Percentiles rank a stretch among this genome's conserved stretches.
These are phyloP conservation scores for Chymomyza costata DNA, from an alignment of 1,140 invertebrate species.

Conservation along the genomic window DNA sequence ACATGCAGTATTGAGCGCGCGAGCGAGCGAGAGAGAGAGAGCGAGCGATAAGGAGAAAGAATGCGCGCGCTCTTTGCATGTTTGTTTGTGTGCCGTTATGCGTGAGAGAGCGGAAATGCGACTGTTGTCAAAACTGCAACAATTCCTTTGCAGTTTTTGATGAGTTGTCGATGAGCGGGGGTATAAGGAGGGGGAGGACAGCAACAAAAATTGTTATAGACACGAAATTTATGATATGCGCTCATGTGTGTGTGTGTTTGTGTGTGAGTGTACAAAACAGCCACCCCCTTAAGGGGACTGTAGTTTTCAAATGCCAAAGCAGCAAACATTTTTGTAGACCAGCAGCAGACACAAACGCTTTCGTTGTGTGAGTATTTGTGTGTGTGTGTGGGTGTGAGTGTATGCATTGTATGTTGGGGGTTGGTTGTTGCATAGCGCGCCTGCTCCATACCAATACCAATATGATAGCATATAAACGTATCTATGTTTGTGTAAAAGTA, in stretches of 20 bases:
- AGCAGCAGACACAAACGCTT: slow-evolving; percentile 10
- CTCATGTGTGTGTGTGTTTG: slow-evolving; percentile 13
- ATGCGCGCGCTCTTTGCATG: neutral
- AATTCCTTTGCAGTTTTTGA: slow-evolving; percentile 66
- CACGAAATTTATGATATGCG: slow-evolving; percentile 71
- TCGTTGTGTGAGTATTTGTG: slow-evolving; percentile 25
- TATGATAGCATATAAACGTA: neutral
- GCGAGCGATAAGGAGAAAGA: neutral
- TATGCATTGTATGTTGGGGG: slow-evolving; percentile 35
- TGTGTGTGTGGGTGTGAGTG: slow-evolving; percentile 3
- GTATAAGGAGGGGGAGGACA: neutral
- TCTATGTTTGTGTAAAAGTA: slow-evolving; percentile 44
- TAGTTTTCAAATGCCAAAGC: slow-evolving; percentile 71
- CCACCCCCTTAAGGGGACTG: slow-evolving; percentile 31
- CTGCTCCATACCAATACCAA: slow-evolving; percentile 60
- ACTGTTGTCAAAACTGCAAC: slow-evolving; percentile 52
- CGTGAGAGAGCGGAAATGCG: too few species aligned
- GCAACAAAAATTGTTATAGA: slow-evolving; percentile 70
- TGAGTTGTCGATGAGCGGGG: slow-evolving; percentile 5
- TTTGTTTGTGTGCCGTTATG: neutral
- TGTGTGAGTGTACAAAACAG: slow-evolving; percentile 43
- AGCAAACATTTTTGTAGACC: too few species aligned
- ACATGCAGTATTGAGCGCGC: neutral
- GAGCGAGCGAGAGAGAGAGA: neutral
- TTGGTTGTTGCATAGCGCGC: slow-evolving; percentile 58